Evolutionary conservation across 2,797 vertebrate species (phyloP), one percentile per base, ranked within the genome.

Genomic region (Oreochromis grahami): DNA sequence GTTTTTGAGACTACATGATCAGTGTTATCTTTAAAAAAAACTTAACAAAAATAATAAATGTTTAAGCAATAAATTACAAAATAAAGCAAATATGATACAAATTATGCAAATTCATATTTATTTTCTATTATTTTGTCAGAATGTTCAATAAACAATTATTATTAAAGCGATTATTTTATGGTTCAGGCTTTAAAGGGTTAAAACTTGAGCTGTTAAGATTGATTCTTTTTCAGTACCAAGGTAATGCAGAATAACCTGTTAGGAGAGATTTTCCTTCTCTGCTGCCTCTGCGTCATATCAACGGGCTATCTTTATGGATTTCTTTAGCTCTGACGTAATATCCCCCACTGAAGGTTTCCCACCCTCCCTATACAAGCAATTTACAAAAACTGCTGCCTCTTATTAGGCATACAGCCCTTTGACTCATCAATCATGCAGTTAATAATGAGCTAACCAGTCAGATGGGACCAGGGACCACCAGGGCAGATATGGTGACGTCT

Each of bases 301-400:
- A 77, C 6, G 2, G 26, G 51, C 6, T 79, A 50, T 76, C 74
- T n/a, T 63, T 79, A 70, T 77, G 0, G 5, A 82, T 84, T 76
- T 38, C 26, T 79, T 78, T 2, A 76, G 5, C 38, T 80, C 19
- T 68, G 70, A 83, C 5, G 3, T 19, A 81, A 55, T 12, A 17
- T 70, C 68, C 3, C 19, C 65, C 52, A 88, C 56, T 91, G 81
- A 90, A 86, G n/a, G 56, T 74, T 89, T 81, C 58, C n/a, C 17
- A 1, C 8, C 60, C 15, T 51, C 3, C 9, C 41, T 48, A 1
- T 48, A 32, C 21, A 74, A 87, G 77, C 82, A 65, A 79, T 89
- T 80, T 83, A 53, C 24, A 45, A 79, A 74, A 72, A 38, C 12
- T 21, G 14, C 15, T 74, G 32, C 81, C 32, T 51, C 21, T 10